A percentile compares a stretch with the other conserved stretches of the same genome.
Conservation (phyloP, 2,888 invertebrate genomes). For the Leptinotarsa juncta region DNA sequence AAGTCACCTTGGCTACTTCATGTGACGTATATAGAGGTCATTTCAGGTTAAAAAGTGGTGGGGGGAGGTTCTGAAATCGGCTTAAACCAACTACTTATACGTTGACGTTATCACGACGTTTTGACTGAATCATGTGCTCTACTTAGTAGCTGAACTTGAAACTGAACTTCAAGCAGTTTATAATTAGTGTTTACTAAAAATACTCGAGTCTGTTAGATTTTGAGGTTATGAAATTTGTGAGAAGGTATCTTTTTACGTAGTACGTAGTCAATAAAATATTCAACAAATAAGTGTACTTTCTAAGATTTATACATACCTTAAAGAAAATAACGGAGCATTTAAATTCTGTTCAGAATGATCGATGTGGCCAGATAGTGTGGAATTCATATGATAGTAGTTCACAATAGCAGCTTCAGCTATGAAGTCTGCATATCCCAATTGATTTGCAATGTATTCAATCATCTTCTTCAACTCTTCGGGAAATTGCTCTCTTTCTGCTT, state of each 20-base stretch:
- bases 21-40: too few relatives aligned
- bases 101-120: too few relatives aligned
- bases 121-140: too few relatives aligned
- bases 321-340: conserved; percentile 89
- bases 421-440: conserved; percentile 72
- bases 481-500: conserved; percentile 75
- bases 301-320: conserved; percentile 73
- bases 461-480: conserved; percentile 79
- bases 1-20: too few relatives aligned
- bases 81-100: too few relatives aligned
- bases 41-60: too few relatives aligned
- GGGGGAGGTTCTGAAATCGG: too few relatives aligned
- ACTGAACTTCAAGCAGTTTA: not conserved
- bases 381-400: conserved; percentile 95
- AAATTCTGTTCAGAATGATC: conserved; percentile 92
- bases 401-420: conserved; percentile 93
- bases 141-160: not conserved
- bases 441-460: conserved; percentile 72
- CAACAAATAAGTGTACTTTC: too few relatives aligned
- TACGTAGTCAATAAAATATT: too few relatives aligned
- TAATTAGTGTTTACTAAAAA: not conserved
- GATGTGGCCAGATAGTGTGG: conserved; percentile 92
- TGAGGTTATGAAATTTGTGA: too few relatives aligned
- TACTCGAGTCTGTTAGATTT: too few relatives aligned
- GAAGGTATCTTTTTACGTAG: too few relatives aligned